Base-by-base conservation (phyloP, 2,888 invertebrate genomes). In the Yponomeuta sedellus region DNA sequence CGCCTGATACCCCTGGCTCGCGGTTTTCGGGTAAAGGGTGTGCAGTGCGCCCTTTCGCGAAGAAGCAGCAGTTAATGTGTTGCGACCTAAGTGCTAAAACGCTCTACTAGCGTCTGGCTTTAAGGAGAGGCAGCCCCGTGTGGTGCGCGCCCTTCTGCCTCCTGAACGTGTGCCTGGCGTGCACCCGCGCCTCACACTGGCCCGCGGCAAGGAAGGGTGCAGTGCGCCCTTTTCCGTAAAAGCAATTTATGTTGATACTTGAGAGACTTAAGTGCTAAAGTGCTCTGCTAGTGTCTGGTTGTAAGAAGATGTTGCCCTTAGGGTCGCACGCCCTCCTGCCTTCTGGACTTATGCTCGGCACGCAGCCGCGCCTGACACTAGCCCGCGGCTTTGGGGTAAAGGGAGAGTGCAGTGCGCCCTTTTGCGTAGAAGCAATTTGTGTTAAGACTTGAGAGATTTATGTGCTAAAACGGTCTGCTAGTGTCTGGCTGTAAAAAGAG, bases 271-370 rank as follows among this genome's bases (percentile, higher is more conserved):
- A n/a, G n/a, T n/a, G n/a, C n/a, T n/a, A n/a, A n/a, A n/a, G n/a
- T n/a, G n/a, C n/a, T n/a, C n/a, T 25, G 94, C 57, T 94, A 95
- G 10, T 96, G 96, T 98, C 91, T 98, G 68, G 91, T 94, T 56
- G 94, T 95, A 10, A 96, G 96, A 80, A 96, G 97, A 80, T 94
- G 96, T 0, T 98, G 98, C 83, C 98, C 98, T 8, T 95, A 97
- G 76, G 98, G 98, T 78, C 92, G 97, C 73, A 94, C 96, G 44
- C 91, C 88, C 64, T 97, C 97, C 92, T 98, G 98, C 80, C n/a
- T n/a, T n/a, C n/a, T n/a, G n/a, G 80, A 96, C 2, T 5, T 28
- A 5, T 28, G 28, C 28, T 5, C 28, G 3, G 28, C 28, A 2
- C 28, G 28, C 28, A 28, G 2, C 5, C 28, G 28, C 28, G 28